Conservation (phyloP, 2,888 invertebrate species). For the Volucella bombylans region DNA sequence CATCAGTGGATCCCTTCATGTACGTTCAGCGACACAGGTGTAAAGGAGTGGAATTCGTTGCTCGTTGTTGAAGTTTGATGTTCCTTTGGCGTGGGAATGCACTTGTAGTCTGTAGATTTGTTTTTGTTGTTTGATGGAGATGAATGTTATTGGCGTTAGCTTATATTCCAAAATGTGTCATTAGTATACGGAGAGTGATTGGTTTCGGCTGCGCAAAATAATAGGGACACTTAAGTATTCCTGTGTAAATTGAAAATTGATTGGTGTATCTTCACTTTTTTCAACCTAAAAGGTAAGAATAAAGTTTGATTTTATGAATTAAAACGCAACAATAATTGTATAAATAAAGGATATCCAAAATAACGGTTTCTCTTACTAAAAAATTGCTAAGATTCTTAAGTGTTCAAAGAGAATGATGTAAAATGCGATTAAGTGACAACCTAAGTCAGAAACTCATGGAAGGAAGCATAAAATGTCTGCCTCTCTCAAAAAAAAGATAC, state of each 20-base stretch:
- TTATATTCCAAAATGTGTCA: not conserved
- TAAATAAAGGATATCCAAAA: not conserved
- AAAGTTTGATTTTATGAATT: no score
- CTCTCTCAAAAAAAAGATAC: not conserved
- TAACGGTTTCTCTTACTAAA: not conserved
- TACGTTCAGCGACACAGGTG: no score
- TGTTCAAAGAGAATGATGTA: not conserved
- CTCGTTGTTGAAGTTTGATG: no score
- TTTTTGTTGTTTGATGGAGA: no score
- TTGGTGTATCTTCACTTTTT: not conserved
- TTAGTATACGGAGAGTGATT: not conserved
- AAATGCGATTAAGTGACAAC: not conserved
- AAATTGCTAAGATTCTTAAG: not conserved
- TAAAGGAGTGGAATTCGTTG: no score
- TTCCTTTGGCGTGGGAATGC: no score
- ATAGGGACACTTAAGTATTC: not conserved
- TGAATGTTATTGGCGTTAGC: no score
- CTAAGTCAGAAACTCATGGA: not conserved
- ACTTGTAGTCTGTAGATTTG: no score
- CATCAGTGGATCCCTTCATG: no score
- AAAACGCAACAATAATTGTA: no score
- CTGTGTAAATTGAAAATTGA: not conserved
- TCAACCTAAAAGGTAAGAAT: no score
- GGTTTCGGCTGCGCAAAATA: not conserved
- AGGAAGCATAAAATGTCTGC: not conserved